Evolutionary conservation across 2,888 invertebrate species (phyloP), one percentile per base, ranked within the genome.

Genomic region (Ecliptopera silaceata): DNA sequence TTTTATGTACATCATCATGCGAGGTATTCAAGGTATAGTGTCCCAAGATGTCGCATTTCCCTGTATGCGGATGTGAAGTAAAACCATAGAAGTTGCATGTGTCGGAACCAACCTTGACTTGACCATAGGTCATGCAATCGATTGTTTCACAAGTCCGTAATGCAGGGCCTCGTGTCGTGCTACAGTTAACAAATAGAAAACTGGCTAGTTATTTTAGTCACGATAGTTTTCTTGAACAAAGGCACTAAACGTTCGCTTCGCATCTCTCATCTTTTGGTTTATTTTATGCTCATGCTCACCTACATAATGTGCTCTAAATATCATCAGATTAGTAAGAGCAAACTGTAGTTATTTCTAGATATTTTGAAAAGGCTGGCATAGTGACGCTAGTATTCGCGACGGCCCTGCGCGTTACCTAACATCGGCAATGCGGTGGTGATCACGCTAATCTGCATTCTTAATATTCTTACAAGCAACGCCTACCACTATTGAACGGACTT

Each of bases 401-500:
- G 66, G 67, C 67, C 66, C 67, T 61, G 60, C 71, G 66, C 70
- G 71, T 79, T 79, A 75, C 75, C 72, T 75, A 80, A 84, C 79
- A 76, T 68, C 83, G 70, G 84, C 86, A 85, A 74, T 87, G 85
- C 84, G 81, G 77, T 70, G 72, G 69, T 69, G 71, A 77, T 77
- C 82, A 82, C 78, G 80, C 82, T 75, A 82, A 80, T 81, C 80
- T 81, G 74, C 79, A 80, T 82, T 79, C 73, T 76, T 71, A 63
- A 8, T 26, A 26, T 26, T 26, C 26, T 26, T 65, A 55, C 26
- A 34, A 11, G 11, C 49, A 36, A 36, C 18, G 18, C 47, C 52
- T 32, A 31, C 39, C n/a, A 41, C 26, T 13, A 11, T 32, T 34
- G 22, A 36, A 22, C 29, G 13, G 8, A 32, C 34, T 8, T 41